Conservation (phyloP, 2,888 invertebrate genomes). For the Coleophora flavipennella region DNA sequence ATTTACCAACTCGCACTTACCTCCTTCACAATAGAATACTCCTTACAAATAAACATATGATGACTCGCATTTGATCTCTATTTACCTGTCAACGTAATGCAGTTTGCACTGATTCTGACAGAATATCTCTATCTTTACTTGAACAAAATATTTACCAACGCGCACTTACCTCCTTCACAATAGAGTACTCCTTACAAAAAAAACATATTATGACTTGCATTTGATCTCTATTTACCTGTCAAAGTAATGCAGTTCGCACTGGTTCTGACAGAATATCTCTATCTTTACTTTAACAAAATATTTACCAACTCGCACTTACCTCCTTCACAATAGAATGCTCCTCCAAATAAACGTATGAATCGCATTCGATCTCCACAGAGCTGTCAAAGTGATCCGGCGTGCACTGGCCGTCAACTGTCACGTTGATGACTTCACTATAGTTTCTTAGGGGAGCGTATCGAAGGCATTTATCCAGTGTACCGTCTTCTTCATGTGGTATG, state of each 20-base stretch:
- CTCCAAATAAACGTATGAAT: conserved; percentile 52
- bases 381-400: conserved; percentile 47
- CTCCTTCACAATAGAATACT: too few relatives aligned
- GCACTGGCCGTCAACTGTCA: conserved; percentile 37
- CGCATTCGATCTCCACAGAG: conserved; percentile 43
- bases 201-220: too few relatives aligned
- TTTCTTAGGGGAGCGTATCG: conserved; percentile 48
- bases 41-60: too few relatives aligned
- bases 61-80: too few relatives aligned
- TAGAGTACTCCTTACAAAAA: too few relatives aligned
- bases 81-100: too few relatives aligned
- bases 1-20: too few relatives aligned
- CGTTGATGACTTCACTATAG: conserved; percentile 13
- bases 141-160: too few relatives aligned
- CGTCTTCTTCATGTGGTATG: conserved; percentile 44
- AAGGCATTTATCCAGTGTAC: conserved; percentile 42
- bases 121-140: too few relatives aligned
- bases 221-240: conserved; percentile 44
- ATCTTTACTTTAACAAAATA: background rate
- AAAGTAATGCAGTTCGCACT: conserved; percentile 44
- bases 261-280: too few relatives aligned
- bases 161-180: too few relatives aligned
- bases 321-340: conserved; percentile 62
- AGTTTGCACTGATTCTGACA: too few relatives aligned
- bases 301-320: conserved; percentile 27